These are phyloP conservation scores for Agrotis segetum DNA, from an alignment of 2,888 invertebrate genomes.

Conservation along the genomic window DNA sequence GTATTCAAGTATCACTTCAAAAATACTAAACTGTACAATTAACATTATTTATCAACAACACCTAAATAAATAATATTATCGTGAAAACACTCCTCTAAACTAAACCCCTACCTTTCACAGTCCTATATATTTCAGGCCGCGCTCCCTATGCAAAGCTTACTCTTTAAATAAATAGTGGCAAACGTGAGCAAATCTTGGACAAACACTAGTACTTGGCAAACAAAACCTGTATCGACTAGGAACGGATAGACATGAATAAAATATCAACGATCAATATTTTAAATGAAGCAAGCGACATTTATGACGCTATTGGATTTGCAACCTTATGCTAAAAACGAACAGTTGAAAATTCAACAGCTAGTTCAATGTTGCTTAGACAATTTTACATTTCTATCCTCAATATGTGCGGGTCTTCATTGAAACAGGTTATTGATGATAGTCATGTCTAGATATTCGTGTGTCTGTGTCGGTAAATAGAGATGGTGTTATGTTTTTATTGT, in stretches of 20 bases:
- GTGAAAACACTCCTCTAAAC: constrained; percentile 22
- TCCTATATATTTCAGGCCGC: constrained; percentile 34
- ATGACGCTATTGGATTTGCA: background rate
- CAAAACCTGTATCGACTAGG: constrained; percentile 62
- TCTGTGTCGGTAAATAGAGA: constrained; percentile 28
- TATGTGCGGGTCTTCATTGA: constrained; percentile 40
- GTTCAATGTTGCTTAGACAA: background rate
- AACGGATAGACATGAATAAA: constrained; percentile 65
- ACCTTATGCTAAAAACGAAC: background rate
- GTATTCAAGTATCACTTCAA: background rate
- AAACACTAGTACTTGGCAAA: constrained; percentile 62
- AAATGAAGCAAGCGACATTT: background rate
- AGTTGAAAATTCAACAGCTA: background rate
- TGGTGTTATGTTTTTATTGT: constrained; percentile 24
- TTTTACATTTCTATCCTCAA: background rate
- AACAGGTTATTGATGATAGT: constrained; percentile 51
- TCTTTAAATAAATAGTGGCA: constrained; percentile 59
- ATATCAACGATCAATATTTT: background rate
- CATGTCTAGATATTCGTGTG: constrained; percentile 31
- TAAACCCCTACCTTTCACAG: constrained; percentile 26
- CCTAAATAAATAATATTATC: constrained; percentile 35
- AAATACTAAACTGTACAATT: constrained; percentile 1
- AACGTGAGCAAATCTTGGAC: constrained; percentile 60
- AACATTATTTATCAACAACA: constrained; percentile 8
- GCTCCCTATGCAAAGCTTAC: constrained; percentile 53